A percentile compares a stretch with the other conserved stretches of the same genome.
phyloP scores from a whole-genome alignment of 2,113 vertebrate species.

The Ceuthmochares aereus region DNA sequence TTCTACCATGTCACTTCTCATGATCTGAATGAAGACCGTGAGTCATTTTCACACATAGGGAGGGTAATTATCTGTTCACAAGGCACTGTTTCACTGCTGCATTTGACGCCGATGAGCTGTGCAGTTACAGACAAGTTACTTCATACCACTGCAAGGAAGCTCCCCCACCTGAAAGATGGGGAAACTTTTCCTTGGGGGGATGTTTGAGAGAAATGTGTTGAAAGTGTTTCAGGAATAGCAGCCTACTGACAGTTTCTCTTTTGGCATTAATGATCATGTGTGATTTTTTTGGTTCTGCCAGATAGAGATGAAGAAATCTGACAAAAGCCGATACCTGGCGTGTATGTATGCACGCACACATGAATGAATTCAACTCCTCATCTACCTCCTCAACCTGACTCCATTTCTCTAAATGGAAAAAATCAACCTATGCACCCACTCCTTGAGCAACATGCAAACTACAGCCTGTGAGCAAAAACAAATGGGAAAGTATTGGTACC shows the following conservation, averaged over 20 bases:
- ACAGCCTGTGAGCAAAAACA: not conserved
- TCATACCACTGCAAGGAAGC: rapidly evolving
- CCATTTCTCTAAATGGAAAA: not conserved
- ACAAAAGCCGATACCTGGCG: not conserved
- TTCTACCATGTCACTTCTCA: not conserved
- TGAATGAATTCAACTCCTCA: rapidly evolving
- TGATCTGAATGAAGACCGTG: not conserved
- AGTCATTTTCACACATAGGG: not conserved
- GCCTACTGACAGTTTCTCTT: not conserved
- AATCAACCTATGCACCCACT: no score
- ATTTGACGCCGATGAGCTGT: rapidly evolving
- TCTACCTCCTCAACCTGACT: not conserved
- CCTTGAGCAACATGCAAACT: not conserved
- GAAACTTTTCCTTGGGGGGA: not conserved
- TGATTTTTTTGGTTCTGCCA: not conserved
- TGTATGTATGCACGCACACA: rapidly evolving
- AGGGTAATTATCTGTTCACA: not conserved
- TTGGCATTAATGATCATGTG: rapidly evolving
- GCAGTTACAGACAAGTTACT: not conserved
- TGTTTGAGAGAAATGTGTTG: not conserved
- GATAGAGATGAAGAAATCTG: not conserved
- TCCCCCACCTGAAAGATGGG: not conserved
- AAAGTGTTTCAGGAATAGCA: not conserved
- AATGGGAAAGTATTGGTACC: not conserved
- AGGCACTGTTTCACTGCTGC: not conserved